phyloP scores from a whole-genome alignment of 2,113 vertebrate genomes.

The Scortum barcoo region DNA sequence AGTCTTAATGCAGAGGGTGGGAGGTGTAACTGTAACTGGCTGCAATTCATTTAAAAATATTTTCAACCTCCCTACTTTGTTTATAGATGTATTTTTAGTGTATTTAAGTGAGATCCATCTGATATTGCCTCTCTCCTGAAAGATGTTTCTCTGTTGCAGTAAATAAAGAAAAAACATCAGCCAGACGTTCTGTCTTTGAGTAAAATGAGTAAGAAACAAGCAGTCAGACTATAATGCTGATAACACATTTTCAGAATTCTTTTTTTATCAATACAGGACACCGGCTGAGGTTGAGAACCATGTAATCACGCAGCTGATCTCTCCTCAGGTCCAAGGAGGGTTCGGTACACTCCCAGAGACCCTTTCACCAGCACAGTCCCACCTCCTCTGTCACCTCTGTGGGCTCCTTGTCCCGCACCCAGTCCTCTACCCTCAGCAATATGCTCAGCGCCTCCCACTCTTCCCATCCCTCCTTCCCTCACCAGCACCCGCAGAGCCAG shows the following conservation, averaged over 20 bases:
- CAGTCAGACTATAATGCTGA: not conserved
- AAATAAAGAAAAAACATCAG: not conserved
- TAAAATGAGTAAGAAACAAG: too few relatives aligned
- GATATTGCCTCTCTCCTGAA: not conserved
- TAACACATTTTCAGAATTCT: not conserved
- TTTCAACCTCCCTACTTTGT: too few relatives aligned
- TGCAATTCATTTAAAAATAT: too few relatives aligned
- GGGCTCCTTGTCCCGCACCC: constrained; percentile 92
- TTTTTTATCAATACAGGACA: not conserved
- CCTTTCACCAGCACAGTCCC: constrained; percentile 93
- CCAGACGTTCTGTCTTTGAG: not conserved
- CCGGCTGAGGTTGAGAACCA: not conserved
- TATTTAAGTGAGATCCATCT: not conserved
- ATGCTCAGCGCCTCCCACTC: constrained; percentile 86
- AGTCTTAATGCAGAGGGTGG: too few relatives aligned
- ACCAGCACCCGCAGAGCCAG: constrained; percentile 71
- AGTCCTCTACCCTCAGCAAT: constrained; percentile 90
- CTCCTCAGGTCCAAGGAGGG: constrained; percentile 92
- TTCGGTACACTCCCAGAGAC: constrained; percentile 85
- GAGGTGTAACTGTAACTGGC: too few relatives aligned
- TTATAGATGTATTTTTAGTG: not conserved
- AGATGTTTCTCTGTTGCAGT: too few relatives aligned
- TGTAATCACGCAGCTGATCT: constrained; percentile 8
- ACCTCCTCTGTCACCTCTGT: constrained; percentile 95
- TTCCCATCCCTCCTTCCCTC: constrained; percentile 67